Evolutionary conservation across 2,888 invertebrate genomes (phyloP).

Genomic region (Drosophila kanekoi): DNA sequence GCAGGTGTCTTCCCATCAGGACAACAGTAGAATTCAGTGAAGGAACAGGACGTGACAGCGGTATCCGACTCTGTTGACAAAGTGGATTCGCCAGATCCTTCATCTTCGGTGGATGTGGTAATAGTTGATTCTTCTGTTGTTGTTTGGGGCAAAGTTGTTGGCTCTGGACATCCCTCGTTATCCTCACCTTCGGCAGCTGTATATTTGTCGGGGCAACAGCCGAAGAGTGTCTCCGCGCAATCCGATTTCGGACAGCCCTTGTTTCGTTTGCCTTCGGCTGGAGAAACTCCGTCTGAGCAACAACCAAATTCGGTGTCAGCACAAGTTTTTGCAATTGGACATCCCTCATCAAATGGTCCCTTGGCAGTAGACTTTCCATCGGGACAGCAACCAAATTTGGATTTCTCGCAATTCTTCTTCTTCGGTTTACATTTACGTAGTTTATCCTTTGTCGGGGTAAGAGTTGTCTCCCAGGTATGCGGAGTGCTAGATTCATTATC

Average conservation of each 20-base stretch:
- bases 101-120: constrained; percentile 55
- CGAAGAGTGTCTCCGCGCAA: constrained; percentile 92
- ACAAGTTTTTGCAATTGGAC: constrained; percentile 90
- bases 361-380: constrained; percentile 91
- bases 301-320: constrained; percentile 91
- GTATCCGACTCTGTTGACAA: constrained; percentile 45
- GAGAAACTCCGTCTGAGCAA: constrained; percentile 93
- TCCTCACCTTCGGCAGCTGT: constrained; percentile 91
- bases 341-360: constrained; percentile 93
- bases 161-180: constrained; percentile 91
- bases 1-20: constrained; percentile 89
- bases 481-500: constrained; percentile 86
- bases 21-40: constrained; percentile 88
- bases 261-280: constrained; percentile 89
- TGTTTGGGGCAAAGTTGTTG: constrained; percentile 86
- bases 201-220: constrained; percentile 93
- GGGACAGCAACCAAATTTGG: constrained; percentile 93
- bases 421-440: constrained; percentile 87
- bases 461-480: constrained; percentile 86
- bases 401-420: constrained; percentile 87
- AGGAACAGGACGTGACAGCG: constrained; percentile 84
- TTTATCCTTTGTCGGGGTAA: constrained; percentile 85
- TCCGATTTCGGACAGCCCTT: constrained; percentile 91
- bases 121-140: constrained; percentile 56
- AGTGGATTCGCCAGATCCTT: constrained; percentile 58